Evolutionary conservation across 2,797 vertebrate species (phyloP).

Genomic region (Clarias fuscus): DNA sequence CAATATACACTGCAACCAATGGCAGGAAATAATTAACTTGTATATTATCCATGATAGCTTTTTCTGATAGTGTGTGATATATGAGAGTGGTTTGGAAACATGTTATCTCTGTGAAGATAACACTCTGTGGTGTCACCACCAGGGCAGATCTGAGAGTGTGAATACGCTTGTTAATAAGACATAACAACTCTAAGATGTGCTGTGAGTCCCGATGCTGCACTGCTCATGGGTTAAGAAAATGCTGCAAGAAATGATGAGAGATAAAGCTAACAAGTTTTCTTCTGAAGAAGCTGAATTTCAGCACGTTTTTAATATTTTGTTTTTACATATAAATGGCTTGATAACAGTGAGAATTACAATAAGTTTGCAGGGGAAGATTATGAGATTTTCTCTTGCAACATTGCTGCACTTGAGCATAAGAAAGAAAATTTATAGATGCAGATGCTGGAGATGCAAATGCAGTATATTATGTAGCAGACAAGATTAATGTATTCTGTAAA

Average conservation of each 20-base stretch:
- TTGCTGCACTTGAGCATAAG: background rate
- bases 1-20: background rate
- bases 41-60: background rate
- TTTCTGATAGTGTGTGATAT: background rate
- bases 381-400: background rate
- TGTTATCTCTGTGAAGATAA: constrained; percentile 32
- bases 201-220: constrained; percentile 32
- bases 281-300: background rate
- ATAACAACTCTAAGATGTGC: constrained; percentile 35
- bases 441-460: background rate
- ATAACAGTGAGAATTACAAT: background rate
- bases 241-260: background rate
- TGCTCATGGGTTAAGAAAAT: constrained; percentile 19
- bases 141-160: constrained; percentile 44
- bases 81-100: background rate
- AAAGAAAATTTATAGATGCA: background rate
- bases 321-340: background rate
- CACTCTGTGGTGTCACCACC: constrained; percentile 40
- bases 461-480: background rate
- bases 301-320: background rate
- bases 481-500: background rate
- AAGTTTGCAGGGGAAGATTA: background rate
- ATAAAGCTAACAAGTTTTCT: background rate
- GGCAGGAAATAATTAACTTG: background rate
- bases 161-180: constrained; percentile 41